Base-by-base conservation (phyloP, 1,140 invertebrate species). In the Drosophila simulans region DNA sequence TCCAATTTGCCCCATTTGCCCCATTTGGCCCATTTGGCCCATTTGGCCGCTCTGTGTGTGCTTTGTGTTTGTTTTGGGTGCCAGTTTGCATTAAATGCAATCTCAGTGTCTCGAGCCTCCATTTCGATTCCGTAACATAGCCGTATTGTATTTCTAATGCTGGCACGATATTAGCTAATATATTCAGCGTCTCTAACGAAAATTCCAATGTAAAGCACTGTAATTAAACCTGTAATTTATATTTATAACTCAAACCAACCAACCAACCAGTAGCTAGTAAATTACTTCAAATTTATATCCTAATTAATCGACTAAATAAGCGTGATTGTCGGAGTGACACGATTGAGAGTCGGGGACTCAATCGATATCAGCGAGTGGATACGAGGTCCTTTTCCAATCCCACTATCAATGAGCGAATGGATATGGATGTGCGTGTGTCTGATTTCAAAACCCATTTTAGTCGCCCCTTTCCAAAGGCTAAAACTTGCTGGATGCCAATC, bases 221-320 rank as follows among this genome's bases (percentile, higher is more conserved):
- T 73, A 74, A 74, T 77, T 60, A 60, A 77, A 77, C 17, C 59
- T 59, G 62, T 70, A 70, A 70, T 69, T 70, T 56, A 69, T 70
- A 70, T 70, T 70, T 70, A 70, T 70, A 48, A 22, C 0, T 17
- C 17, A 17, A 17, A 17, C 68, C 17, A 77, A 65, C 34, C 68
- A 69, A 80, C 51, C 60, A 83, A 78, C 22, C 42, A 69, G 64
- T 89, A 89, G 84, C 58, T 89, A 89, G 80, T 80, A 71, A 89
- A 80, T 80, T 57, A 89, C 81, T 89, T 77, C 45, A 77, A 84
- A 89, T 83, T 88, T 89, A 60, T 77, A 88, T 59, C 58, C 64
- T 57, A 78, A 62, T 77, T 74, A 80, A 65, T 58, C 52, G 37
- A 70, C 34, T 53, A 37, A 62, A 71, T 42, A 56, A 54, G 48